Evolutionary conservation across 2,113 vertebrate genomes (phyloP).

Genomic region (Mixornis gularis): DNA sequence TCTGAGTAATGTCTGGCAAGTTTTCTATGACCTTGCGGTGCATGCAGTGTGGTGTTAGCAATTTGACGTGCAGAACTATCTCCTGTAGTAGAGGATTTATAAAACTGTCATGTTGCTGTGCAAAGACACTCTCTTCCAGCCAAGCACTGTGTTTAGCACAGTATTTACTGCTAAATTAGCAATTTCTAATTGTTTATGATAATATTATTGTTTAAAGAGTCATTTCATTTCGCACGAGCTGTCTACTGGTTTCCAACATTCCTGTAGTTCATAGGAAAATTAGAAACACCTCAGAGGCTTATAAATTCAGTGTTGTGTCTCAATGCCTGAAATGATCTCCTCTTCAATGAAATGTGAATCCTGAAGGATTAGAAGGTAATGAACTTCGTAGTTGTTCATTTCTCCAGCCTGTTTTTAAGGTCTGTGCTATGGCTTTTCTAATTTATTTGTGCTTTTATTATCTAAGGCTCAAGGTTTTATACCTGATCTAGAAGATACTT

Average conservation of each 20-base stretch:
- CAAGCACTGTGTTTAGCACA: background rate
- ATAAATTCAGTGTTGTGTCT: background rate
- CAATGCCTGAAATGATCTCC: background rate
- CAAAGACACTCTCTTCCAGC: background rate
- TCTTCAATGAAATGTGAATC: slow-evolving; percentile 13
- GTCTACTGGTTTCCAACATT: background rate
- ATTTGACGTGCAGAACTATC: background rate
- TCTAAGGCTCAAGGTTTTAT: background rate
- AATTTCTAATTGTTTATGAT: background rate
- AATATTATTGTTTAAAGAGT: background rate
- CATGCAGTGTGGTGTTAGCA: background rate
- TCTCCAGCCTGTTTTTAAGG: background rate
- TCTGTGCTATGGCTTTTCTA: background rate
- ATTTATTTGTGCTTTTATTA: background rate
- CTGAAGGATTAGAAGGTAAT: background rate
- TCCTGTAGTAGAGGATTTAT: background rate
- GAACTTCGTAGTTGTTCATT: background rate
- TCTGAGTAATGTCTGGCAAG: background rate
- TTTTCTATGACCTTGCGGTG: background rate
- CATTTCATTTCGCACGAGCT: background rate
- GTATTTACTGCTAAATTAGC: background rate
- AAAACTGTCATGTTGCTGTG: background rate
- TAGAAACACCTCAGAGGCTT: background rate
- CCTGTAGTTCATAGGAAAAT: background rate
- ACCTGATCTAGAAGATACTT: background rate